Evolutionary conservation across 2,888 invertebrate genomes (phyloP).

Genomic region (Timema podura): DNA sequence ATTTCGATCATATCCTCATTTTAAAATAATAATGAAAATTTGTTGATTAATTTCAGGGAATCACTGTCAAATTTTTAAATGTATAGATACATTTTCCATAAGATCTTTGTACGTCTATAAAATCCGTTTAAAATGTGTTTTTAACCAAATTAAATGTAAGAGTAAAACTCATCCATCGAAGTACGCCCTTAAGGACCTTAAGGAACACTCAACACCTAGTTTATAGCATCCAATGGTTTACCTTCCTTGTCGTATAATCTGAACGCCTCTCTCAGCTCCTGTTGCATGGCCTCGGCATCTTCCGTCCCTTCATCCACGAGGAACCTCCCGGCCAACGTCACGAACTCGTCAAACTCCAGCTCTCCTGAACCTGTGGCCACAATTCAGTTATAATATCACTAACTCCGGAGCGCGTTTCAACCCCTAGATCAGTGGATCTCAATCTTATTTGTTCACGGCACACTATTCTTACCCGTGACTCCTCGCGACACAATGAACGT

Average conservation of each 20-base stretch:
- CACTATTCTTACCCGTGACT: too few species aligned
- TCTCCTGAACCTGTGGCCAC: conserved; percentile 50
- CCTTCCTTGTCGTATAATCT: conserved; percentile 58
- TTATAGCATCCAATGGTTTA: conserved; percentile 27
- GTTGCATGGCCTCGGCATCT: conserved; percentile 54
- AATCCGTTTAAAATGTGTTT: too few species aligned
- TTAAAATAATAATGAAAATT: too few species aligned
- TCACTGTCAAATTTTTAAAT: too few species aligned
- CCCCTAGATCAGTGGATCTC: neutral
- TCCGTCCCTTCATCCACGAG: conserved; percentile 46
- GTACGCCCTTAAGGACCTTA: neutral
- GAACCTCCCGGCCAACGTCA: conserved; percentile 52
- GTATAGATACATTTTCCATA: too few species aligned
- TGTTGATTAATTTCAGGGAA: too few species aligned
- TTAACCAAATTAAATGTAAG: too few species aligned
- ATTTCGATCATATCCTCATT: too few species aligned
- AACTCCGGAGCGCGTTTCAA: neutral
- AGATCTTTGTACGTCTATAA: too few species aligned
- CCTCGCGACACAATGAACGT: neutral
- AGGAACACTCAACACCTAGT: neutral
- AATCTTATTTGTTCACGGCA: neutral
- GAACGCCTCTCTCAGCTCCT: conserved; percentile 58
- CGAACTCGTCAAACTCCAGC: conserved; percentile 55
- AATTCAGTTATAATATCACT: conserved; percentile 1
- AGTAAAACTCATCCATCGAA: too few species aligned